Percentiles rank a stretch among this genome's conserved stretches.
Conservation (phyloP, 1,140 invertebrate genomes). For the Zeugodacus cucurbitae region DNA sequence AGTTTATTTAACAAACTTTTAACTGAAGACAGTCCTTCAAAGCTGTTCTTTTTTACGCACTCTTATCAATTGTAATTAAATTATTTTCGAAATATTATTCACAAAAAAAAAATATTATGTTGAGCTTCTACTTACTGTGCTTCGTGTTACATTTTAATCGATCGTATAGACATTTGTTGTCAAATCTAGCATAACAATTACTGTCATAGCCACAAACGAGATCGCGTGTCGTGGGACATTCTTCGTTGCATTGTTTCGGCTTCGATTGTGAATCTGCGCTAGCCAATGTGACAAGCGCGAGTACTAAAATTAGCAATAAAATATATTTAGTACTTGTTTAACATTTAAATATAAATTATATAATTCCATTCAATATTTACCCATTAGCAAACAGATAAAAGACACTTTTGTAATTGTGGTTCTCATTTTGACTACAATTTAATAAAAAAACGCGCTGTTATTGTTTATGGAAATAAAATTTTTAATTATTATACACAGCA, state of each 20-base stretch:
- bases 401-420: not conserved
- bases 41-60: no score
- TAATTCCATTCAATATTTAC: not conserved
- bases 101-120: no score
- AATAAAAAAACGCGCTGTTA: not conserved
- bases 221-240: not conserved
- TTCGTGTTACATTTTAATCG: constrained; percentile 4
- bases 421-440: not conserved
- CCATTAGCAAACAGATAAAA: not conserved
- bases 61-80: no score
- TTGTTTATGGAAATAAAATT: not conserved
- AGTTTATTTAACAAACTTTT: no score
- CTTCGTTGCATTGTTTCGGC: not conserved
- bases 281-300: not conserved
- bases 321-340: not conserved
- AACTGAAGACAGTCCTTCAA: no score
- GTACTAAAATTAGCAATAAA: constrained; percentile 1
- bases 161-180: constrained; percentile 39
- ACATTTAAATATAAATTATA: not conserved
- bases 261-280: not conserved
- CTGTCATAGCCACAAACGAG: constrained; percentile 43
- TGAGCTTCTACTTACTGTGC: constrained; percentile 40
- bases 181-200: constrained; percentile 24
- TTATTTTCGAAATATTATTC: no score
- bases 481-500: not conserved